phyloP scores from a whole-genome alignment of 2,888 invertebrate genomes.

The Platypus cylindrus region DNA sequence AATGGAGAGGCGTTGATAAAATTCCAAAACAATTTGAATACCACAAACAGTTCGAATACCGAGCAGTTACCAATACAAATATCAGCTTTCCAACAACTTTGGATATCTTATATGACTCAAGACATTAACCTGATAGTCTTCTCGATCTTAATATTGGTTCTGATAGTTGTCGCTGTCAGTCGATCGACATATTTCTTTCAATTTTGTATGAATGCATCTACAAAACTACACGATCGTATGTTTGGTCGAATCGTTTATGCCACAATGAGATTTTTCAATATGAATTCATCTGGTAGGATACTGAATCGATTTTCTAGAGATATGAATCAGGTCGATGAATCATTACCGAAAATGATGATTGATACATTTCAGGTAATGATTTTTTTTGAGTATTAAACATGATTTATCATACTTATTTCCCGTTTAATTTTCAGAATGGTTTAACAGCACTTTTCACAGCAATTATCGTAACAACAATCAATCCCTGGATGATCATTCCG shows the following conservation, averaged over 20 bases:
- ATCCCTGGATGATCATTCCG: constrained; percentile 18
- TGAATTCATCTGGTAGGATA: constrained; percentile 46
- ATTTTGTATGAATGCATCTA: constrained; percentile 39
- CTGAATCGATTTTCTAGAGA: constrained; percentile 59
- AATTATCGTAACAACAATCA: constrained; percentile 16
- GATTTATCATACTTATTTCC: background rate
- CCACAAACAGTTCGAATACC: background rate
- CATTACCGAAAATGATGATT: constrained; percentile 35
- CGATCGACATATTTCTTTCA: constrained; percentile 38
- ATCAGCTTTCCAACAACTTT: constrained; percentile 8
- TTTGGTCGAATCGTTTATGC: constrained; percentile 41
- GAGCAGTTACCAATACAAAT: background rate
- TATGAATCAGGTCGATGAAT: constrained; percentile 42
- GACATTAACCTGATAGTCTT: constrained; percentile 31
- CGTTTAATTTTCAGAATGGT: constrained; percentile 14
- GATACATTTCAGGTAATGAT: constrained; percentile 29
- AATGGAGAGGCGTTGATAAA: constrained; percentile 35
- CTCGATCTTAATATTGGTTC: constrained; percentile 18
- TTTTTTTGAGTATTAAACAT: background rate
- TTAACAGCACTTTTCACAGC: constrained; percentile 15
- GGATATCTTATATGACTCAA: constrained; percentile 15
- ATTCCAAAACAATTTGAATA: background rate
- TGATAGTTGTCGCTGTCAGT: constrained; percentile 33
- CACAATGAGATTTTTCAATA: constrained; percentile 52
- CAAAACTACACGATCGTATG: constrained; percentile 39